Conservation (phyloP, 2,888 invertebrate genomes). For the Drosophila niveifrons region DNA sequence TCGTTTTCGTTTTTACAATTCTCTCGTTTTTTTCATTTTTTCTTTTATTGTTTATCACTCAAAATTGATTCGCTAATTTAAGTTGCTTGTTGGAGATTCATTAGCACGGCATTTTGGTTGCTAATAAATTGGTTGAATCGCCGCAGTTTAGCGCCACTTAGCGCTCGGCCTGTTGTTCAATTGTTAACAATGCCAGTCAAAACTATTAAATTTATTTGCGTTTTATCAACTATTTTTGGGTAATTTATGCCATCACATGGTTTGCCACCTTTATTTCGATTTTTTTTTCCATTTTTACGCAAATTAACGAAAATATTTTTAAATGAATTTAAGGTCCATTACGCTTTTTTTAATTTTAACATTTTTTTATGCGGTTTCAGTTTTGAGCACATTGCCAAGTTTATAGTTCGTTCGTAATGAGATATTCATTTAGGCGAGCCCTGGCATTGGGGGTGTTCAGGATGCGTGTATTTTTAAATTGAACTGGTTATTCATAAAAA, state of each 20-base stretch:
- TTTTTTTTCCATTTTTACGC: constrained; percentile 5
- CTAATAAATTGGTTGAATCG: constrained; percentile 51
- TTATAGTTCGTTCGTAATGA: constrained; percentile 38
- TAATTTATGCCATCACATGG: constrained; percentile 21
- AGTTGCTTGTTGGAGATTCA: constrained; percentile 60
- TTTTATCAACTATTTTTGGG: constrained; percentile 28
- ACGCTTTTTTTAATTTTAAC: constrained; percentile 14
- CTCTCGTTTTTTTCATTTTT: constrained; percentile 3
- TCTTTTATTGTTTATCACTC: constrained; percentile 57
- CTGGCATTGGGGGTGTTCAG: constrained; percentile 40
- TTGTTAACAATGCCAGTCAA: constrained; percentile 36
- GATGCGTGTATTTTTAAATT: not conserved
- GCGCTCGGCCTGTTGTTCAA: constrained; percentile 23
- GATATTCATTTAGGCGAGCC: constrained; percentile 36
- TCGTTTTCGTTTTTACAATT: constrained; percentile 8
- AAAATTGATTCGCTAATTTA: constrained; percentile 73
- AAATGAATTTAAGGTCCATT: constrained; percentile 45
- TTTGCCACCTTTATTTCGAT: not conserved
- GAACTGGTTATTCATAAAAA: not conserved
- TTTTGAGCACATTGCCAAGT: constrained; percentile 26
- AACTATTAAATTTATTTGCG: constrained; percentile 31
- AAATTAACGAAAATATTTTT: constrained; percentile 28
- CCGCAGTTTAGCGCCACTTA: constrained; percentile 64
- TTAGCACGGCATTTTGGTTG: constrained; percentile 62
- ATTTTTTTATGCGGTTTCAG: constrained; percentile 3